Percentiles rank a stretch among this genome's conserved stretches.
These are phyloP conservation scores for Vanessa atalanta DNA, from an alignment of 1,140 invertebrate species.

Conservation along the genomic window DNA sequence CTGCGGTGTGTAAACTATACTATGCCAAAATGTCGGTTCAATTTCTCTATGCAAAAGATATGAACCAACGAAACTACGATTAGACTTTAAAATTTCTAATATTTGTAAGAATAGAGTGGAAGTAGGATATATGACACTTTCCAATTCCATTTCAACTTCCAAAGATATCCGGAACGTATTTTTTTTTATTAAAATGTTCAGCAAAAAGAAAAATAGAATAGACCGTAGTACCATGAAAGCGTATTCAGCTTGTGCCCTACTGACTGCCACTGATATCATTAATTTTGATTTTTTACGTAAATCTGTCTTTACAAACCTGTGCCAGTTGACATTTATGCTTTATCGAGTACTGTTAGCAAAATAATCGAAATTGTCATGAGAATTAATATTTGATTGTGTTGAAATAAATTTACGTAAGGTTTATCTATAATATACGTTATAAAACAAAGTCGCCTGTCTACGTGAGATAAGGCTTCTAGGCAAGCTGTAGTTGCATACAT, in stretches of 20 bases:
- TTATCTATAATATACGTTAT: no score
- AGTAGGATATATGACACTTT: not conserved
- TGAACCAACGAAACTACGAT: no score
- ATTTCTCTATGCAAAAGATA: no score
- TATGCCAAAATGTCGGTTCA: no score
- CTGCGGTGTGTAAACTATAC: no score
- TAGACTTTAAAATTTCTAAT: no score
- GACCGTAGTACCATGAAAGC: slow-evolving; percentile 51
- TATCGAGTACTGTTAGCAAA: slow-evolving; percentile 54
- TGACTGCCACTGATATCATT: slow-evolving; percentile 77
- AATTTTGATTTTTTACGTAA: slow-evolving; percentile 78
- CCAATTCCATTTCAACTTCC: not conserved
- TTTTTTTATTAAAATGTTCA: slow-evolving; percentile 30
- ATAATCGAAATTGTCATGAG: not conserved
- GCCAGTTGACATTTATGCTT: slow-evolving; percentile 57
- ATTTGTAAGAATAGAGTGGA: no score
- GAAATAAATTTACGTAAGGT: no score
- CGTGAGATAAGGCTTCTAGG: no score
- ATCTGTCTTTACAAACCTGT: slow-evolving; percentile 77
- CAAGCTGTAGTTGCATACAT: no score
- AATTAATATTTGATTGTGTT: no score
- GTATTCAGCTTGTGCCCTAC: slow-evolving; percentile 68
- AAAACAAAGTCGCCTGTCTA: no score
- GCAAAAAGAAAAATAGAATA: slow-evolving; percentile 46
- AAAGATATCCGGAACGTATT: slow-evolving; percentile 38